Conservation (phyloP, 2,113 vertebrate genomes). For the Choloepus hoffmanni region DNA sequence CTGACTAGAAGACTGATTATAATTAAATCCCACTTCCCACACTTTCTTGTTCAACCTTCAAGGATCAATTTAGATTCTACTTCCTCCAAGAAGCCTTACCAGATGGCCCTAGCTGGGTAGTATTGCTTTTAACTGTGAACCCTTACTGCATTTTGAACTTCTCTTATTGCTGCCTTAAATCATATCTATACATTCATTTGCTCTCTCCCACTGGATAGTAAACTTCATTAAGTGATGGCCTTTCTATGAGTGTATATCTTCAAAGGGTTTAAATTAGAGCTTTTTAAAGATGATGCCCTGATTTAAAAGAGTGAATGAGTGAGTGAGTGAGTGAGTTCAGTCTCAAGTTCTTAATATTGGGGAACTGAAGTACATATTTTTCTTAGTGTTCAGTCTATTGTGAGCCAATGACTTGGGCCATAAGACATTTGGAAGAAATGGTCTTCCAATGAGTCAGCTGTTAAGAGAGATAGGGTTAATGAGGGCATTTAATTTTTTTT, state of each 20-base stretch:
- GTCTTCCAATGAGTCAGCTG: not conserved
- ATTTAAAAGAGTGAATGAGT: not conserved
- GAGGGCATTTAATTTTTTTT: constrained; percentile 74
- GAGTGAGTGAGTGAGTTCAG: not conserved
- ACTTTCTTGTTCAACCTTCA: not conserved
- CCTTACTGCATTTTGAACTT: not conserved
- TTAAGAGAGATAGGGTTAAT: constrained; percentile 60
- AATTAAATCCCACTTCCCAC: not conserved
- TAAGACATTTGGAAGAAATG: constrained; percentile 31
- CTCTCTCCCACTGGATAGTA: not conserved
- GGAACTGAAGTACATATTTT: not conserved
- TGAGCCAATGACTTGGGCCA: not conserved
- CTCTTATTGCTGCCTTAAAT: not conserved
- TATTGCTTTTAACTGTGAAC: not conserved
- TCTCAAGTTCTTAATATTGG: not conserved
- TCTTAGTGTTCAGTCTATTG: not conserved
- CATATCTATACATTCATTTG: not conserved
- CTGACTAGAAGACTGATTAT: not conserved
- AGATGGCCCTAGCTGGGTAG: not conserved
- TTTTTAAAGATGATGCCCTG: not conserved
- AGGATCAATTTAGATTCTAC: not conserved
- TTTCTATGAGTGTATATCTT: constrained; percentile 10
- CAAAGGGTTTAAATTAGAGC: not conserved
- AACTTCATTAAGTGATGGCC: not conserved
- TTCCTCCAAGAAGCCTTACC: not conserved